Base-by-base conservation (phyloP, 2,888 invertebrate species). In the Meandrusa payeni region DNA sequence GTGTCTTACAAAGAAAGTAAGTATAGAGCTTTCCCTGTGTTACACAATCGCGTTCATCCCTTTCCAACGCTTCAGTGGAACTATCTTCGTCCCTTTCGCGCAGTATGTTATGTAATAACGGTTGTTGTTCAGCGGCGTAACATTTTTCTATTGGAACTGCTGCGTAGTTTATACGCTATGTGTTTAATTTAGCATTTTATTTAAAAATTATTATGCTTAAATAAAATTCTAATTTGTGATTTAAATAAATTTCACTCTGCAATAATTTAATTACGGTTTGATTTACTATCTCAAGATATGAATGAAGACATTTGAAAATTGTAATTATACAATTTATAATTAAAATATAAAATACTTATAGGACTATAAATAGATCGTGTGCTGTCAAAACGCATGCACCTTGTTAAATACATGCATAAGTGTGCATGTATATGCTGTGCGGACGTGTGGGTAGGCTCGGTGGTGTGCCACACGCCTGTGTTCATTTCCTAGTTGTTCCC, bases 71-170 rank as follows among this genome's bases (percentile, higher is more conserved):
- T 47, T 48, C 47, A 52, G 58, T 40, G 20, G 51, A 51, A 47
- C 48, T 59, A 51, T 52, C 31, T 41, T 57, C 49, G 32, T 76
- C 76, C 67, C 74, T 48, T 46, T 81, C 69, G 50, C 55, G 48
- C 72, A 48, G 61, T 77, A 82, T 80, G 85, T 87, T 87, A 87
- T 83, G 76, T 76, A 85, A 87, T 86, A 86, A 86, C 85, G 82
- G 86, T 81, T 76, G 79, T 82, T 82, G 77, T 79, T 80, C 82
- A 71, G 74, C 71, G 67, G 73, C 65, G 76, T 82, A 83, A 79
- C 80, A 80, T 85, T 85, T 85, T 82, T 83, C 76, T 76, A 59
- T 68, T 55, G 52, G 64, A 65, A 75, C 76, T 74, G 76, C 75
- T 78, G 76, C 57, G 56, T 55, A 60, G 64, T 64, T 54, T 51